Evolutionary conservation across 2,113 vertebrate genomes (phyloP), one percentile per base, ranked within the genome.

Genomic region (Asarcornis scutulata): DNA sequence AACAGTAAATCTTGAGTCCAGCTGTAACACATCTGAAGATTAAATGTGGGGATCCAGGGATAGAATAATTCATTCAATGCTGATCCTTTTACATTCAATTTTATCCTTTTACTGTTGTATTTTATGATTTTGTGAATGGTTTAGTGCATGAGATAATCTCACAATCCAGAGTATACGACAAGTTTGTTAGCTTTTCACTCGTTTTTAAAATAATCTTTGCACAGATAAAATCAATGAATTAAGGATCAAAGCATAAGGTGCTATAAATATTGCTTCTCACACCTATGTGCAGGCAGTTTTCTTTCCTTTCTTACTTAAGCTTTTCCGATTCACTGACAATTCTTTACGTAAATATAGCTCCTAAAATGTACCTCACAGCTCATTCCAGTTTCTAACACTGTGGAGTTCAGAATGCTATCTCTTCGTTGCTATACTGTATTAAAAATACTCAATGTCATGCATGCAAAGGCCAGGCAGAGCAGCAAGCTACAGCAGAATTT

Each of bases 141-240:
- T 92, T 73, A 64, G n/a, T 55, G 42, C 52, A 12, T 27, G 38
- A 91, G 72, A 52, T 29, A 86, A n/a, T 79, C n/a, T 95, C 48
- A 13, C 56, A 59, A 82, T 20, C 20, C 34, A 56, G 32, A 72
- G 26, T 38, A 56, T 22, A 36, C 4, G 50, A 56, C 42, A 78
- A 91, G 32, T 29, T 89, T 31, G 16, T 86, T 90, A 91, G 12
- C n/a, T 92, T 95, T 95, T 68, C 58, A 62, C 7, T 87, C 9
- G 69, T 23, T 92, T 91, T 89, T 52, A 53, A 64, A 73, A 59
- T 79, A 58, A 8, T 72, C 77, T 62, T 78, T 91, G 32, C 40
- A 60, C 9, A 0, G 2, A 63, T 81, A 75, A 71, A 89, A 85
- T 7, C 40, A 83, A 64, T 75, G 3, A 75, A 68, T 88, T 83